Percentiles rank a stretch among this genome's conserved stretches.
These are phyloP conservation scores for Magallana angulata DNA, from an alignment of 1,140 invertebrate genomes.

Conservation along the genomic window DNA sequence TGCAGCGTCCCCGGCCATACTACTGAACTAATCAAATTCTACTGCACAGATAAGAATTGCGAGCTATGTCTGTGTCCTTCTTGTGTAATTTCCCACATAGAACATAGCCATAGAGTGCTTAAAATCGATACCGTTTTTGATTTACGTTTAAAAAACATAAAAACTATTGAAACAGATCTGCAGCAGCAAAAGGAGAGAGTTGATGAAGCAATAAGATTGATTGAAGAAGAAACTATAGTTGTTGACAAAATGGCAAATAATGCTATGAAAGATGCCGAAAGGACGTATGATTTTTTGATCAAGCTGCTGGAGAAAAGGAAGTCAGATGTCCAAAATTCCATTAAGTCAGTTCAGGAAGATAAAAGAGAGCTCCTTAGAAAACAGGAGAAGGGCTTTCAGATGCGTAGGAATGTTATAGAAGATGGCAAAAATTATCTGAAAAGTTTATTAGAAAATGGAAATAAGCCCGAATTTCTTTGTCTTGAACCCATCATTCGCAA, in stretches of 20 bases:
- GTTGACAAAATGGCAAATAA: background rate
- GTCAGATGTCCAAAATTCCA: background rate
- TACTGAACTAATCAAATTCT: slow-evolving; percentile 2
- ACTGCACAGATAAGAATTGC: slow-evolving; percentile 1
- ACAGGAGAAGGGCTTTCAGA: slow-evolving; percentile 22
- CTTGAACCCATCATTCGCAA: background rate
- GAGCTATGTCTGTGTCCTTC: background rate
- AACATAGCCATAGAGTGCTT: background rate
- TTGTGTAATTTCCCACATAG: slow-evolving; percentile 16
- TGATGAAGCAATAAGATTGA: background rate
- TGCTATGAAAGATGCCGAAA: background rate
- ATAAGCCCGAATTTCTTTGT: background rate
- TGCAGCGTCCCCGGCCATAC: background rate
- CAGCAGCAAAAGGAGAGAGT: background rate
- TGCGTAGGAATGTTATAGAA: background rate
- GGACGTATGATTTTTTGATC: background rate
- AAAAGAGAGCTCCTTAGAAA: background rate
- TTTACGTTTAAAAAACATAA: background rate
- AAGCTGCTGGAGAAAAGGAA: background rate
- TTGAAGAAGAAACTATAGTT: background rate
- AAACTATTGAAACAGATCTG: slow-evolving; percentile 4
- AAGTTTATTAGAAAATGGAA: background rate
- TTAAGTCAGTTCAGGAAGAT: background rate
- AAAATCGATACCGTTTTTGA: slow-evolving; percentile 15
- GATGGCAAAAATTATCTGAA: slow-evolving; percentile 23